Conservation (phyloP, 1,140 invertebrate genomes). For the Tetramorium alpestre region DNA sequence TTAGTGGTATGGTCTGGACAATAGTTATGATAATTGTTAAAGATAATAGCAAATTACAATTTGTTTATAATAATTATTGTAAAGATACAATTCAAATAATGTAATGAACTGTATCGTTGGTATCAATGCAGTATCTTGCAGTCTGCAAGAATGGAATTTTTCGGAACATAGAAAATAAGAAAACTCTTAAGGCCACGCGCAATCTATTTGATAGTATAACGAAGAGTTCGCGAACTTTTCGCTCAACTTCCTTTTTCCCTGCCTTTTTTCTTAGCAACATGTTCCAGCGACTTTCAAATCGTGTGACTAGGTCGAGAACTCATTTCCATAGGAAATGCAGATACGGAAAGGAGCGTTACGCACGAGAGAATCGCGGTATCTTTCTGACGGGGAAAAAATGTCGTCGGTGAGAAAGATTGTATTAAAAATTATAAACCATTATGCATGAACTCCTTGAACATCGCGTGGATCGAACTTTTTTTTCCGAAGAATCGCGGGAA, state of each 20-base stretch:
- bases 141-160: conserved; percentile 17
- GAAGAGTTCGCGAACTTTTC: conserved; percentile 16
- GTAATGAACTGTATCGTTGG: background rate
- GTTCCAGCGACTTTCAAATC: background rate
- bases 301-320: background rate
- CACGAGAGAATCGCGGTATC: background rate
- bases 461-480: background rate
- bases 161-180: conserved; percentile 2
- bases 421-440: background rate
- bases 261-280: background rate
- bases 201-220: conserved; percentile 11
- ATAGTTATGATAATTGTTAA: background rate
- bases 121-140: background rate
- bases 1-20: background rate
- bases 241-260: background rate
- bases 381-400: background rate
- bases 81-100: background rate
- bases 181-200: background rate
- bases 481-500: background rate
- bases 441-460: background rate
- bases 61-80: background rate
- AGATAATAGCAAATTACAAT: background rate
- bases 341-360: background rate
- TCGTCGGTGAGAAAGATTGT: background rate
- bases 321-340: conserved; percentile 21